Evolutionary conservation across 2,113 vertebrate species (phyloP).

Genomic region (Tupaia tana): DNA sequence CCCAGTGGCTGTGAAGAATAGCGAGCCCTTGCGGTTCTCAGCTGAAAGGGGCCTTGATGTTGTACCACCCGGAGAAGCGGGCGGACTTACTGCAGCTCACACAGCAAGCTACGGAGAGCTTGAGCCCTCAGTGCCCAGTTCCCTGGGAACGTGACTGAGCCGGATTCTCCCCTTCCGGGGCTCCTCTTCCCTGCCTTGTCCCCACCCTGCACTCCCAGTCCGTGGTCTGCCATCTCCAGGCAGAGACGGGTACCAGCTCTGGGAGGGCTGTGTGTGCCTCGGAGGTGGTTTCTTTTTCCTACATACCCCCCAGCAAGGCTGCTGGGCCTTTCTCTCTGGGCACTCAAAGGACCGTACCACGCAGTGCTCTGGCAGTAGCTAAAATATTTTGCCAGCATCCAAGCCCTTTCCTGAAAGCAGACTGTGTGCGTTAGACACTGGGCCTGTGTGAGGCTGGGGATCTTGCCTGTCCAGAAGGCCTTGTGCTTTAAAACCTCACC

Average conservation of each 20-base stretch:
- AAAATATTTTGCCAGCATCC: not conserved
- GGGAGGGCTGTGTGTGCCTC: constrained; percentile 3
- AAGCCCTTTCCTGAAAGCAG: constrained; percentile 21
- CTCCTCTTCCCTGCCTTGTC: not conserved
- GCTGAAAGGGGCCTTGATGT: not conserved
- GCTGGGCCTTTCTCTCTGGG: constrained; percentile 74
- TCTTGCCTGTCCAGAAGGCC: not conserved
- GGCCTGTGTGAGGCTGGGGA: not conserved
- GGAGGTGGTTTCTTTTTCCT: constrained; percentile 87
- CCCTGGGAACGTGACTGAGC: not conserved
- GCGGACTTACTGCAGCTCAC: not conserved
- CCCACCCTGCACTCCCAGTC: not conserved
- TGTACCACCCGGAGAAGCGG: not conserved
- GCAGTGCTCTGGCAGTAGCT: constrained; percentile 61
- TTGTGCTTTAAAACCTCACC: not conserved
- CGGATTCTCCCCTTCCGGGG: not conserved
- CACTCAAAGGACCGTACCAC: constrained; percentile 82
- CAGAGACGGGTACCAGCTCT: constrained; percentile 16
- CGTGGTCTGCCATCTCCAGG: not conserved
- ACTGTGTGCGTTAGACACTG: not conserved
- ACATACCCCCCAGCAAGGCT: constrained; percentile 80
- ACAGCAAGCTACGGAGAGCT: not conserved
- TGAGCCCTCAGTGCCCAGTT: not conserved
- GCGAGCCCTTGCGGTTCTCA: not conserved
- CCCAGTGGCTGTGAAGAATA: not conserved